phyloP scores from a whole-genome alignment of 2,888 invertebrate species.

The Geotrupes spiniger region DNA sequence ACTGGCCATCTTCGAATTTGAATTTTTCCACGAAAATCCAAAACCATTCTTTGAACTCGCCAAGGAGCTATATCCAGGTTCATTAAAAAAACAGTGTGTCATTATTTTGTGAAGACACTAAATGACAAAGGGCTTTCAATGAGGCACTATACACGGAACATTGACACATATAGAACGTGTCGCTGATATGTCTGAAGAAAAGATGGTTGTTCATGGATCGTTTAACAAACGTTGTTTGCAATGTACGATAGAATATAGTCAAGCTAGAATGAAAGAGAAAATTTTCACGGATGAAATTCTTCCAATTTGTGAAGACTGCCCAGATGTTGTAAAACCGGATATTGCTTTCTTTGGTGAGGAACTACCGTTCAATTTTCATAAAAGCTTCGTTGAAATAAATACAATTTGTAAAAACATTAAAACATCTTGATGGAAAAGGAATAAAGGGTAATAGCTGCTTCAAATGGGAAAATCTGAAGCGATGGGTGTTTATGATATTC shows the following conservation, averaged over 20 bases:
- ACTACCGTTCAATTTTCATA: constrained; percentile 76
- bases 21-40: constrained; percentile 83
- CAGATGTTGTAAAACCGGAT: constrained; percentile 87
- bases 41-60: constrained; percentile 90
- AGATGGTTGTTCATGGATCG: constrained; percentile 91
- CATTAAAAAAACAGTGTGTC: constrained; percentile 82
- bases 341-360: constrained; percentile 95
- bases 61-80: constrained; percentile 84
- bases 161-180: constrained; percentile 89
- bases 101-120: constrained; percentile 85
- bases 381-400: constrained; percentile 57
- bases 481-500: too few relatives aligned
- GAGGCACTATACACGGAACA: constrained; percentile 86
- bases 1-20: constrained; percentile 87
- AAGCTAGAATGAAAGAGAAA: constrained; percentile 84
- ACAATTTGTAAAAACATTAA: too few relatives aligned
- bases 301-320: constrained; percentile 68
- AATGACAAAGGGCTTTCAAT: constrained; percentile 75
- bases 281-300: constrained; percentile 74
- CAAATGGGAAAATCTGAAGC: too few relatives aligned
- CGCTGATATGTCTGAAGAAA: constrained; percentile 78
- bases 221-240: constrained; percentile 83
- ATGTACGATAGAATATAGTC: constrained; percentile 69
- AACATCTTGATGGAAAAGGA: too few relatives aligned
- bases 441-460: too few relatives aligned